A percentile compares a stretch with the other conserved stretches of the same genome.
phyloP scores from a whole-genome alignment of 2,888 invertebrate species.

The Microchrysa polita region DNA sequence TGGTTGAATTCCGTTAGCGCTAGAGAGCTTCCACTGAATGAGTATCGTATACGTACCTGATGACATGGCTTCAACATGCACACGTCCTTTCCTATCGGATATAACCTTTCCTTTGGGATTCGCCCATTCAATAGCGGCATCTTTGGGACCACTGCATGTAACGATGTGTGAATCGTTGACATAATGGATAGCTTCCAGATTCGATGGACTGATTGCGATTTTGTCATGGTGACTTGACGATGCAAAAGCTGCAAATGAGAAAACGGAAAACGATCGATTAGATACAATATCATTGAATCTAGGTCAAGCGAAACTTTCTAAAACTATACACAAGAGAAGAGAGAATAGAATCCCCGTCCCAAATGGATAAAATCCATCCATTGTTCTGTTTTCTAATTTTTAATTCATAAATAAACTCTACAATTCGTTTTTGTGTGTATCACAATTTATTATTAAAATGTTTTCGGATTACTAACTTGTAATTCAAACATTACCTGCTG shows the following conservation, averaged over 20 bases:
- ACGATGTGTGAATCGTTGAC: slow-evolving; percentile 65
- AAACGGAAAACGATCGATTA: slow-evolving; percentile 18
- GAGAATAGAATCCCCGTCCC: too few relatives aligned
- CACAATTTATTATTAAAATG: too few relatives aligned
- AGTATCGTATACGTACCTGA: slow-evolving; percentile 56
- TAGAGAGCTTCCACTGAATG: too few relatives aligned
- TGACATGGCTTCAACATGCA: slow-evolving; percentile 62
- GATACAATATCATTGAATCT: neutral
- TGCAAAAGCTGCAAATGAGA: slow-evolving; percentile 54
- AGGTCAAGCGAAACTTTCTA: too few relatives aligned
- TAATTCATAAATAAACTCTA: too few relatives aligned
- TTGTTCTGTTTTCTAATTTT: too few relatives aligned
- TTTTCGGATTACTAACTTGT: too few relatives aligned
- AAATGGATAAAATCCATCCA: too few relatives aligned
- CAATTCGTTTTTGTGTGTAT: too few relatives aligned
- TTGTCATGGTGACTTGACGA: slow-evolving; percentile 58
- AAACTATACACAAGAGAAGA: too few relatives aligned
- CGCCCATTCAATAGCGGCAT: slow-evolving; percentile 61
- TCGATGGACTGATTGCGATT: slow-evolving; percentile 59
- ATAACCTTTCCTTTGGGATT: slow-evolving; percentile 62
- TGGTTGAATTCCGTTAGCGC: neutral
- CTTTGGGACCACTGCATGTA: slow-evolving; percentile 59
- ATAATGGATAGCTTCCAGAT: slow-evolving; percentile 62
- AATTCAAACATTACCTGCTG: too few relatives aligned
- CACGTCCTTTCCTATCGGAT: slow-evolving; percentile 63